A percentile compares a stretch with the other conserved stretches of the same genome.
Evolutionary conservation across 2,797 vertebrate genomes (phyloP).

Genomic region (Falco peregrinus): DNA sequence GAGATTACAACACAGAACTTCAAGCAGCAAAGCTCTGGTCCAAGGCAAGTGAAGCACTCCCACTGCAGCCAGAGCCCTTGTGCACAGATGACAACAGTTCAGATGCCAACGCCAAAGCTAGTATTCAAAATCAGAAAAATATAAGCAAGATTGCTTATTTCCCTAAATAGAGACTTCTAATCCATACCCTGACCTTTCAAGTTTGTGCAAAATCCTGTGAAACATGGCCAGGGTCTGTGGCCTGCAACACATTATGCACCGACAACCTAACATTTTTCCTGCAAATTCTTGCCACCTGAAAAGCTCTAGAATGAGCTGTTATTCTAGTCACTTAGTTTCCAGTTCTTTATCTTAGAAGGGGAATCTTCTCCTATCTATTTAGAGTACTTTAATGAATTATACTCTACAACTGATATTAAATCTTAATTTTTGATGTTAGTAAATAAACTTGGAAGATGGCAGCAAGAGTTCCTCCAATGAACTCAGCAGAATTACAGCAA

Average conservation of each 20-base stretch:
- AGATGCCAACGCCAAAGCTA: not conserved
- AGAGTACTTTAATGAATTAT: not conserved
- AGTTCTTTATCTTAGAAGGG: not conserved
- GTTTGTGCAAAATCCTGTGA: not conserved
- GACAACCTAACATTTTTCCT: not conserved
- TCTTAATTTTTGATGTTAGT: not conserved
- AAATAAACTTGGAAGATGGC: not conserved
- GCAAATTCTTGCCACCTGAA: not conserved
- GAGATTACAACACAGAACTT: not conserved
- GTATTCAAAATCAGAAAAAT: not conserved
- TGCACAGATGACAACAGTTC: not conserved
- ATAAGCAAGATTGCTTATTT: not conserved
- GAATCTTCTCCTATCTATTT: not conserved
- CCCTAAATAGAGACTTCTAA: not conserved
- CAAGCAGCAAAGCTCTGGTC: not conserved
- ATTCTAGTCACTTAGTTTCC: not conserved
- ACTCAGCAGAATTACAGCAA: not conserved
- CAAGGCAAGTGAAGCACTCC: not conserved
- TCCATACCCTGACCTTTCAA: not conserved
- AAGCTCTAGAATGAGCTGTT: not conserved
- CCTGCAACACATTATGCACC: not conserved
- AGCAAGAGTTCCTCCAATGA: not conserved
- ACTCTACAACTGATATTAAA: not conserved
- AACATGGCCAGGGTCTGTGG: not conserved
- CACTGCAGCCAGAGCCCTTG: not conserved